Evolutionary conservation across 2,888 invertebrate genomes (phyloP), one percentile per base, ranked within the genome.

Genomic region (Sphinx pinastri): DNA sequence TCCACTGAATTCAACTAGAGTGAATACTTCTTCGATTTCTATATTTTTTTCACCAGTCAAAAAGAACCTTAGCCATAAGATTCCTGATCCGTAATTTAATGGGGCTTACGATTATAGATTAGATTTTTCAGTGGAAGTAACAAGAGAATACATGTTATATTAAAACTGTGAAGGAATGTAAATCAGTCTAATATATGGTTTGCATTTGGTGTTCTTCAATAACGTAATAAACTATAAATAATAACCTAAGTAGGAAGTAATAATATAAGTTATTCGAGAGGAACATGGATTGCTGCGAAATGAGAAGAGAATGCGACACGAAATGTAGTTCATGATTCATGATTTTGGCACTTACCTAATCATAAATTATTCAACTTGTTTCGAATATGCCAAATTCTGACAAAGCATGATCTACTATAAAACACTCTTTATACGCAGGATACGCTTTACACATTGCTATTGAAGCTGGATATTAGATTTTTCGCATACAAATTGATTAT

Each of bases 111-210:
- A n/a, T 59, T 14, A 11, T 47, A 16, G 8, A 8, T 8, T 60
- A 45, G n/a, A 57, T 3, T 57, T 45, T 19, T 16, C 7, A 63
- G 63, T 49, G 63, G 49, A 63, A 19, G 49, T 63, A 19, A 49
- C 19, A 13, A 13, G 14, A 10, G n/a, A 63, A 25, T 19, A 68
- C n/a, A 54, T 67, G 75, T 68, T 71, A 72, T 68, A 74, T 68
- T 75, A 75, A 25, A 80, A 79, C 72, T 77, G 77, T 72, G 75
- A 80, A 83, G 87, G 86, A 87, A 87, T 87, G 87, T 87, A 81
- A 78, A 80, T 87, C 87, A 87, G 87, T 87, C 87, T 87, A 87
- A 84, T 76, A 63, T 78, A 75, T 80, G 75, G 77, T 81, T 80
- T 81, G 81, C 80, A 79, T 82, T 80, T 83, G 78, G 77, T 83